A percentile compares a stretch with the other conserved stretches of the same genome.
Conservation (phyloP, 2,797 vertebrate species). For the Monodelphis domestica region DNA sequence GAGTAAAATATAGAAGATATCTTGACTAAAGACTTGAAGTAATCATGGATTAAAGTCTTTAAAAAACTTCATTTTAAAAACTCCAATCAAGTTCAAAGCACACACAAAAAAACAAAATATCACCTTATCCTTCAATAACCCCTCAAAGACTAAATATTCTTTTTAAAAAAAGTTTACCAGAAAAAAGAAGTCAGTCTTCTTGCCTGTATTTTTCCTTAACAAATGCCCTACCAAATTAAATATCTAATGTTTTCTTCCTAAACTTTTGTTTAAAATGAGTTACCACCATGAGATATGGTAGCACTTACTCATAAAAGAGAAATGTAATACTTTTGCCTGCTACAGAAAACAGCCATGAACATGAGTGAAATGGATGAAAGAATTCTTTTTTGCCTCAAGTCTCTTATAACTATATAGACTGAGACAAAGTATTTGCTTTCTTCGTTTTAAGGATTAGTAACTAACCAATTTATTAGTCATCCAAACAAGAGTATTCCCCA, state of each 20-base stretch:
- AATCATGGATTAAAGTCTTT: constrained; percentile 49
- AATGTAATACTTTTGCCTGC: neutral
- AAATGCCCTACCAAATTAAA: constrained; percentile 44
- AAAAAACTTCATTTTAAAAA: constrained; percentile 53
- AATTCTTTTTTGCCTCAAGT: neutral
- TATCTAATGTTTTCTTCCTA: neutral
- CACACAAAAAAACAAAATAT: neutral
- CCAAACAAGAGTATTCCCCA: neutral
- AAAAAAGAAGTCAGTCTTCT: neutral
- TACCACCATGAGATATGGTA: neutral
- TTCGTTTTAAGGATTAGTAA: neutral
- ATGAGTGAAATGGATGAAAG: neutral
- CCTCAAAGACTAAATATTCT: constrained; percentile 40
- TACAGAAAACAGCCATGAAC: neutral
- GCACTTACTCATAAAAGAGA: neutral
- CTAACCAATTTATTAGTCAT: neutral
- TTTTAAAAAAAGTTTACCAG: too few relatives aligned
- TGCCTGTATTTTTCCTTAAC: neutral
- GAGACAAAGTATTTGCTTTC: neutral
- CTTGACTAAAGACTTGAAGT: constrained; percentile 67
- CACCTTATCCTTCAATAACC: constrained; percentile 5
- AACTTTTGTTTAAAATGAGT: neutral
- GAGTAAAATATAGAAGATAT: constrained; percentile 42
- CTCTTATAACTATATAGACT: neutral
- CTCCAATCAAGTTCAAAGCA: constrained; percentile 47